Evolutionary conservation across 2,113 vertebrate genomes (phyloP).

Genomic region (Seriola rivoliana): DNA sequence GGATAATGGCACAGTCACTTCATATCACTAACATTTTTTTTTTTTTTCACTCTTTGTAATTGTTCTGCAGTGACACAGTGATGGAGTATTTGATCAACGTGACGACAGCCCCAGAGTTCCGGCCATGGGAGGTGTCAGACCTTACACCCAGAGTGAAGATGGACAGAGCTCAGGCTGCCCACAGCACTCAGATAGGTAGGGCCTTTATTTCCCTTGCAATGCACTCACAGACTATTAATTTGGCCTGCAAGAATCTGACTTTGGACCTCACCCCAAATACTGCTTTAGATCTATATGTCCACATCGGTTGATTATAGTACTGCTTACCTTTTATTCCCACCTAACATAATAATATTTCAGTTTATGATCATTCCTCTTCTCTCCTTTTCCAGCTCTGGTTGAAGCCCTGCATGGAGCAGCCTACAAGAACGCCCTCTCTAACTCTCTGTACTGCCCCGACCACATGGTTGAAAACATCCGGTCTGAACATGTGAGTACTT

Average conservation of each 20-base stretch:
- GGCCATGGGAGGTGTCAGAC: slow-evolving; percentile 92
- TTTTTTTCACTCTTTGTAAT: neutral
- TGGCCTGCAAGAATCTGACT: neutral
- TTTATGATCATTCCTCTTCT: neutral
- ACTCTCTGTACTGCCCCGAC: slow-evolving; percentile 95
- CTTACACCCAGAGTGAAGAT: slow-evolving; percentile 85
- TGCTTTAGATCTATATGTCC: neutral
- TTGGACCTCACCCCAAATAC: neutral
- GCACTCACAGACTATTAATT: neutral
- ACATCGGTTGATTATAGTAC: neutral
- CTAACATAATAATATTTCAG: neutral
- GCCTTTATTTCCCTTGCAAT: neutral
- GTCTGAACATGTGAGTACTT: slow-evolving; percentile 88
- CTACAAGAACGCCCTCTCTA: slow-evolving; percentile 91
- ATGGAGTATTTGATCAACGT: slow-evolving; percentile 99
- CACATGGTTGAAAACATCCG: slow-evolving; percentile 91
- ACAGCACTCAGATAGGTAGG: slow-evolving; percentile 90
- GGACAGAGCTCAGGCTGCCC: slow-evolving; percentile 89
- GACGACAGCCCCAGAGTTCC: slow-evolving; percentile 95
- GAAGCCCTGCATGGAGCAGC: slow-evolving; percentile 92
- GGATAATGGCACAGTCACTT: neutral
- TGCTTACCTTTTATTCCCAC: neutral
- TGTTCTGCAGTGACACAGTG: slow-evolving; percentile 89
- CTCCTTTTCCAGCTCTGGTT: slow-evolving; percentile 85
- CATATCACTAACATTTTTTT: neutral